These are phyloP conservation scores for Stictonetta naevosa DNA, from an alignment of 2,113 vertebrate species.

Conservation along the genomic window DNA sequence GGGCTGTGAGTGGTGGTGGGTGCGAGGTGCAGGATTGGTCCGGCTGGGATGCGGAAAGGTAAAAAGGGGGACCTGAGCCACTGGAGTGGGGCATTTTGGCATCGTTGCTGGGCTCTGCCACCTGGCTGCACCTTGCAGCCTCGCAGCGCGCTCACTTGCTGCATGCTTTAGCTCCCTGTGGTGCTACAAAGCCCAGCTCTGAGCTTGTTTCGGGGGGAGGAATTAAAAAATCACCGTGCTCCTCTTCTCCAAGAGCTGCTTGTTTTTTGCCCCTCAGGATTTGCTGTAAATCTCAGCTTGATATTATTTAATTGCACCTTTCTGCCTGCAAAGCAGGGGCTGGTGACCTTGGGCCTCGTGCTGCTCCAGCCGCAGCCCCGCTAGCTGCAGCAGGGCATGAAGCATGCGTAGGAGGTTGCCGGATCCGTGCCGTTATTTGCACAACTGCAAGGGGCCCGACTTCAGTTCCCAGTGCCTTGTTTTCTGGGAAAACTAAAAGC, in stretches of 20 bases:
- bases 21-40: not conserved
- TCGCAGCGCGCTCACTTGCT: not conserved
- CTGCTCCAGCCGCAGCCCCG: not conserved
- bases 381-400: accelerated
- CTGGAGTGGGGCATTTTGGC: not conserved
- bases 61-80: not conserved
- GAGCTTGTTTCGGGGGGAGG: not conserved
- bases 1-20: not conserved
- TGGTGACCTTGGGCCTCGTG: accelerated
- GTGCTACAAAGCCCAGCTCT: not conserved
- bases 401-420: not conserved
- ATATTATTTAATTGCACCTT: not conserved
- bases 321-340: not conserved
- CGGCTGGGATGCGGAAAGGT: not conserved
- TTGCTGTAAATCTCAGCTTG: too few relatives aligned
- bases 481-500: not conserved
- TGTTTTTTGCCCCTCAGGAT: not conserved
- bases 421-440: accelerated
- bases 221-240: accelerated
- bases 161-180: accelerated
- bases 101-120: not conserved
- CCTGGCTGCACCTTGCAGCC: accelerated
- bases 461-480: not conserved
- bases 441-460: not conserved
- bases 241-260: not conserved